Evolutionary conservation across 2,113 vertebrate species (phyloP), one percentile per base, ranked within the genome.

Genomic region (Prunella himalayana): DNA sequence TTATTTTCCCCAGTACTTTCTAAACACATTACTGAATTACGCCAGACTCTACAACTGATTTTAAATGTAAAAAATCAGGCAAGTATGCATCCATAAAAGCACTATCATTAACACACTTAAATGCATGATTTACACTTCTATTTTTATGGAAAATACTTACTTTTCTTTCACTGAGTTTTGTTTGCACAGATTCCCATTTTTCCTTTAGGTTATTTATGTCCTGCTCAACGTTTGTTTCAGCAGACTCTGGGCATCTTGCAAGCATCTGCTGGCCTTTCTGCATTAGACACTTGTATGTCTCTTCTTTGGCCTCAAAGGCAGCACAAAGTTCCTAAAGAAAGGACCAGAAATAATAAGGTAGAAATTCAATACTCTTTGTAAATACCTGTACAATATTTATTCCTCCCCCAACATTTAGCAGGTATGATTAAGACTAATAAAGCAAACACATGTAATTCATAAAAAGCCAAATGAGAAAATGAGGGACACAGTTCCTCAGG

Each of bases 141-240:
- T 47, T 82, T 82, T 76, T 51, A 83, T 79, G 66, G 33, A 95
- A 88, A 82, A 23, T 28, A 97, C 97, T 35, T 97, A 99, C 99
- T 98, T 99, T 99, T 97, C 98, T 99, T 95, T 99, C 99, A 37
- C 97, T 94, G 85, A 99, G 98, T 95, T 99, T 99, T 64, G 97
- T 98, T 97, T 99, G 98, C 87, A 99, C 99, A 0, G 98, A 97
- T 80, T 99, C 98, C 99, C 99, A 99, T 96, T 99, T 99, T 95
- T 99, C 99, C 97, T 98, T 99, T 94, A 99, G 97, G 97, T 99
- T 99, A 96, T 97, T 94, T 86, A 99, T 98, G 97, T 99, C 99
- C 94, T 99, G 98, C 85, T 99, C 99, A 24, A 98, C 98, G 31
- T 98, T 99, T 96, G 98, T 99, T 96, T 99, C 99, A 50, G 98